phyloP scores from a whole-genome alignment of 2,113 vertebrate species.

The Marcusenius ussheri region DNA sequence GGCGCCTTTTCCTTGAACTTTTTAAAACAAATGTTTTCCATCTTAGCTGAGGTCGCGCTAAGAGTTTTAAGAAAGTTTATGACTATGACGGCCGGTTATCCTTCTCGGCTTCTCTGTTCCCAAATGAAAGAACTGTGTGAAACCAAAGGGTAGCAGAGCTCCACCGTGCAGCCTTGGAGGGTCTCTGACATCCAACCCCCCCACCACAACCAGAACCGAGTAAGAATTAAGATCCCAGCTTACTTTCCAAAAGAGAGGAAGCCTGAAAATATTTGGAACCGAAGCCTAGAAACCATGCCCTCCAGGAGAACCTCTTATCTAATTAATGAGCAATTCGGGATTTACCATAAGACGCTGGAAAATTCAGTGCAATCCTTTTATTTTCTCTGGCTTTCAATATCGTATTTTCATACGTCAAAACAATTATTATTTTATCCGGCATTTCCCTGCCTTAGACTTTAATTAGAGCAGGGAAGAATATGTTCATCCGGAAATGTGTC shows the following conservation, averaged over 20 bases:
- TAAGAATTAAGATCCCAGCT: neutral
- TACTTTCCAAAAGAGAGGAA: neutral
- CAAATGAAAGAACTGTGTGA: neutral
- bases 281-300: neutral
- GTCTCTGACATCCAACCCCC: neutral
- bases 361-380: neutral
- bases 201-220: neutral
- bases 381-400: neutral
- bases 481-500: neutral
- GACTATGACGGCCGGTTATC: neutral
- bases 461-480: neutral
- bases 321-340: slow-evolving; percentile 2
- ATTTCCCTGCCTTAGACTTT: neutral
- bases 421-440: neutral
- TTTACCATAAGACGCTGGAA: neutral
- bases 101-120: neutral
- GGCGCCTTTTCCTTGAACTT: neutral
- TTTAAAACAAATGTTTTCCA: neutral
- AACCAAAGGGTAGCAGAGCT: neutral
- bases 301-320: neutral
- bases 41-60: neutral
- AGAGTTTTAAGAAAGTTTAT: neutral
- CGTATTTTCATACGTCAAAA: neutral
- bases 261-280: neutral
- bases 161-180: neutral